Evolutionary conservation across 37 sponge, comb jelly and placozoan genomes (phyloP).

Genomic region (Hexactinellida sp.): DNA sequence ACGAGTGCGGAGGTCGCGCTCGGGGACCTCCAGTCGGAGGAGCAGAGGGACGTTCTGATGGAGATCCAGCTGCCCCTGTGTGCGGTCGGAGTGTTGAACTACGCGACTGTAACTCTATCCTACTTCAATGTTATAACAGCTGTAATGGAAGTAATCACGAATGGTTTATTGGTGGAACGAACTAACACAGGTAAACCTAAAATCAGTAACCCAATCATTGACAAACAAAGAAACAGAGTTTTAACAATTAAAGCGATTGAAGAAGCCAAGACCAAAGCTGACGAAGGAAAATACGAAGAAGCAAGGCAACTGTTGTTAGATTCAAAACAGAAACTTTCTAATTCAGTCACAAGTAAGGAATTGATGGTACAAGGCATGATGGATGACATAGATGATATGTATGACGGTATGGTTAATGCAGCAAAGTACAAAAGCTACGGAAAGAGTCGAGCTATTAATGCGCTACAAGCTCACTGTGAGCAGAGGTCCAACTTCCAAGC

Average conservation of each 20-base stretch:
- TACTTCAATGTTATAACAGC: slow-evolving; percentile 79
- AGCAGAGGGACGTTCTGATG: slow-evolving; percentile 65
- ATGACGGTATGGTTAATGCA: background rate
- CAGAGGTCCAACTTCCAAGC: background rate
- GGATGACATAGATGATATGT: background rate
- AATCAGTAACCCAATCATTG: slow-evolving; percentile 26
- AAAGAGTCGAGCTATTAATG: background rate
- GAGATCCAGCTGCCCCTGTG: slow-evolving; percentile 44
- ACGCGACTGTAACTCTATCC: slow-evolving; percentile 32
- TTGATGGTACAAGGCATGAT: slow-evolving; percentile 9
- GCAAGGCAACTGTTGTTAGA: background rate
- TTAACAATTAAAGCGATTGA: slow-evolving; percentile 43
- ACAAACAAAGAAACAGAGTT: slow-evolving; percentile 53
- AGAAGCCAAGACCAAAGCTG: slow-evolving; percentile 47
- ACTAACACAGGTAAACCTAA: slow-evolving; percentile 16
- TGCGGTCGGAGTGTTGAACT: background rate
- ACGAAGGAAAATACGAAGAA: slow-evolving; percentile 23
- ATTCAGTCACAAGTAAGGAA: background rate
- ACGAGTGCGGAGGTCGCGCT: slow-evolving; percentile 43
- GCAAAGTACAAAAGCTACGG: background rate
- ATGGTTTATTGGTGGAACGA: slow-evolving; percentile 27
- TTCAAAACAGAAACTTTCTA: background rate
- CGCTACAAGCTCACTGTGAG: background rate
- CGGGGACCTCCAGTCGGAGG: slow-evolving; percentile 86
- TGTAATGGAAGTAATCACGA: slow-evolving; percentile 25